Base-by-base conservation (phyloP, 2,797 vertebrate species). In the Emydoidea blandingii region DNA sequence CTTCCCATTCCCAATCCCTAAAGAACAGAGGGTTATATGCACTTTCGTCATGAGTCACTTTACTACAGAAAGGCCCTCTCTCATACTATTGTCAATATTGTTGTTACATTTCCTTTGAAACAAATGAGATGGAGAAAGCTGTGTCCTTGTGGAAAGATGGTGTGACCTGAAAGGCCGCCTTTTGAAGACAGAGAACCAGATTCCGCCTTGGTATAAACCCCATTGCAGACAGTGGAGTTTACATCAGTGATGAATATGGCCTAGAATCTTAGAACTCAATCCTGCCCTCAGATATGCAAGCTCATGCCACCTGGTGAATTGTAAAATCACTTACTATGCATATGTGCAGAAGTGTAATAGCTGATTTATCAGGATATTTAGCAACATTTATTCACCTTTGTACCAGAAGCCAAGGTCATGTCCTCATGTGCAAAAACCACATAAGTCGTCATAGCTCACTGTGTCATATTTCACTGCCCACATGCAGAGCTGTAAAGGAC, bases 1-100 rank as follows among this genome's bases (percentile, higher is more conserved):
- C 98, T 97, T 97, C 89, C 91, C 62, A 72, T 96, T 97, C 96
- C 94, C 96, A 29, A 94, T 96, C 96, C 97, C 96, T 87, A 78
- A 91, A 96, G 97, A 97, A 88, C 94, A 87, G 49, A 88, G 92
- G 81, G 80, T 95, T 92, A 92, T 93, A 3, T 92, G 0, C 31
- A 2, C 49, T 87, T 95, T 83, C 88, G n/a, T 95, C 88, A 4
- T 5, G 88, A 97, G 90, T 37, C 95, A 0, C 72, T 93, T 97
- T 89, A 72, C 91, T 79, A 95, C 95, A 49, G 94, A 83, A 93
- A 92, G 94, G 53, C 92, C 0, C 65, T 85, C 92, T 50, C 88
- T 85, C 53, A 0, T 57, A 52, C 90, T 68, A 54, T 79, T 88
- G 89, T 81, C 94, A 85, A 85, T 15, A 88, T 47, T 85, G 92